Conservation (phyloP, 2,797 vertebrate species). For the Phaenicophaeus curvirostris region DNA sequence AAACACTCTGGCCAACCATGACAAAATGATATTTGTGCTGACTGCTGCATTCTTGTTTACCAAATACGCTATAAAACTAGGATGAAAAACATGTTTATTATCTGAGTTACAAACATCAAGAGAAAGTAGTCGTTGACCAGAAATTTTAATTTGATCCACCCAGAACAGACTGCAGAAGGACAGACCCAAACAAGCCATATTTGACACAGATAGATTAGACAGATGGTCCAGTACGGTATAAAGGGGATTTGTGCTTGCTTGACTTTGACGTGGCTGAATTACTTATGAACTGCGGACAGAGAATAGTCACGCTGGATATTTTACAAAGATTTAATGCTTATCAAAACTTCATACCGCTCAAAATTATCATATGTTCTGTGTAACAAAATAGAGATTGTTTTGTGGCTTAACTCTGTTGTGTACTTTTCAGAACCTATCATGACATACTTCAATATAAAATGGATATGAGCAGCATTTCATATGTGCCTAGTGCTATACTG, state of each 20-base stretch:
- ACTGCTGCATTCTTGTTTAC: background rate
- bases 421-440: background rate
- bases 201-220: slow-evolving; percentile 57
- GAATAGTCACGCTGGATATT: background rate
- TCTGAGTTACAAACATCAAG: background rate
- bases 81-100: background rate
- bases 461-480: background rate
- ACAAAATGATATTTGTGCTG: background rate
- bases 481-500: background rate
- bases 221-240: slow-evolving; percentile 31
- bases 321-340: background rate
- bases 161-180: background rate
- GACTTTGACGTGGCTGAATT: slow-evolving; percentile 21
- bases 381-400: background rate
- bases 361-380: background rate
- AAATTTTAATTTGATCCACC: background rate
- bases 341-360: background rate
- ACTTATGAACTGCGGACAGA: slow-evolving; percentile 27
- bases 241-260: slow-evolving; percentile 49
- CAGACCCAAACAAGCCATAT: slow-evolving; percentile 54
- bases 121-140: background rate
- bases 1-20: background rate
- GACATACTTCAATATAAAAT: background rate
- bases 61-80: background rate
- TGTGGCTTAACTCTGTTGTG: background rate